Evolutionary conservation across 2,113 vertebrate species (phyloP).

Genomic region (Lipophrys pholis): DNA sequence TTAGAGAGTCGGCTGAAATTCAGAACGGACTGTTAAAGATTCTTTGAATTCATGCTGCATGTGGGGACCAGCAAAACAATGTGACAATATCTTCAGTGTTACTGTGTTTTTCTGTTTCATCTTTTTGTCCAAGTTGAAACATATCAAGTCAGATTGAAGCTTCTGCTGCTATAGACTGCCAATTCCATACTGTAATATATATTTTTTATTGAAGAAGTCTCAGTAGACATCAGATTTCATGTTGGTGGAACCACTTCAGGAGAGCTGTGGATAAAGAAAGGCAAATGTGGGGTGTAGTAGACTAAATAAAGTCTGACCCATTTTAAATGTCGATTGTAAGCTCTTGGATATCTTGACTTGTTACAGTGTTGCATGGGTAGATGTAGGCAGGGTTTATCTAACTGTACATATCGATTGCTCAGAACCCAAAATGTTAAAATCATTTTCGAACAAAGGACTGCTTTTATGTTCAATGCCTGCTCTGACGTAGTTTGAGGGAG

Average conservation of each 20-base stretch:
- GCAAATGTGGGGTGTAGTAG: background rate
- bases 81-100: conserved; percentile 25
- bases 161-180: conserved; percentile 21
- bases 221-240: background rate
- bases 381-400: conserved; percentile 2
- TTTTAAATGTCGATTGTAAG: background rate
- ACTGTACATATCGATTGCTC: conserved; percentile 11
- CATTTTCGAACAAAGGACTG: too few relatives aligned
- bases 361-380: background rate
- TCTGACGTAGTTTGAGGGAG: conserved; percentile 3
- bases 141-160: conserved; percentile 22
- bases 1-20: conserved; percentile 42
- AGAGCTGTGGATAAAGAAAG: background rate
- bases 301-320: background rate
- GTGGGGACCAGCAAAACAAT: background rate
- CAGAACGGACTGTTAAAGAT: background rate
- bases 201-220: conserved; percentile 16
- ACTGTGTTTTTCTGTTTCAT: conserved; percentile 19
- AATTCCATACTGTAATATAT: conserved; percentile 12
- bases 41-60: conserved; percentile 11
- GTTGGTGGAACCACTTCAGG: conserved; percentile 7
- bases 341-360: background rate
- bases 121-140: conserved; percentile 26
- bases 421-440: conserved; percentile 23
- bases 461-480: too few relatives aligned